phyloP scores from a whole-genome alignment of 2,113 vertebrate species.

The Procavia capensis region DNA sequence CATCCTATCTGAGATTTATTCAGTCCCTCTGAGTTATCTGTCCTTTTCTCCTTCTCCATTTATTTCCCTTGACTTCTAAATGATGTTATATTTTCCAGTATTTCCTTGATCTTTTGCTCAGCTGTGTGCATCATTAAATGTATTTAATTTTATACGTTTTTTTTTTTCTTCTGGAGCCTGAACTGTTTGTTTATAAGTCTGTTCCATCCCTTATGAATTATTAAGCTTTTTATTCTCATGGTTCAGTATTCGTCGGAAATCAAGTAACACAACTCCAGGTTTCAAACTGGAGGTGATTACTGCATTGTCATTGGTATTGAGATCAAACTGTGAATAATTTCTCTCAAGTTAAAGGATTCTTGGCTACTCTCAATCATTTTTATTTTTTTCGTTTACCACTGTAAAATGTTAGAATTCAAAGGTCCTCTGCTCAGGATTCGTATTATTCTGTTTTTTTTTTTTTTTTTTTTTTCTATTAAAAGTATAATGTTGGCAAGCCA shows the following conservation, averaged over 20 bases:
- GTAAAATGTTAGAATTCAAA: conserved; percentile 14
- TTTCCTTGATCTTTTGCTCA: conserved; percentile 73
- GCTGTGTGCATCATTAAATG: conserved; percentile 59
- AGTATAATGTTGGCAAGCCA: conserved; percentile 21
- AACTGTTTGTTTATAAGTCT: conserved; percentile 58
- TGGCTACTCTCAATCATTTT: conserved; percentile 33
- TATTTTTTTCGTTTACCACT: background rate
- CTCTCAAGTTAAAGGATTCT: conserved; percentile 9
- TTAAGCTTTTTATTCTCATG: conserved; percentile 16
- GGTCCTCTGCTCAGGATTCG: background rate
- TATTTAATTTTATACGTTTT: conserved; percentile 69
- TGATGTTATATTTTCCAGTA: conserved; percentile 58
- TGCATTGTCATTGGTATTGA: conserved; percentile 56
- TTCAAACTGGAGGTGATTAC: conserved; percentile 47
- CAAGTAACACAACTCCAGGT: background rate
- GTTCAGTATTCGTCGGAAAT: conserved; percentile 56
- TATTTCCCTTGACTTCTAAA: conserved; percentile 58
- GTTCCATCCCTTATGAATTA: background rate
- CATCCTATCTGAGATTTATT: conserved; percentile 48
- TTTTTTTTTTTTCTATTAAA: conserved; percentile 56
- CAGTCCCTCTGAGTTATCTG: conserved; percentile 61
- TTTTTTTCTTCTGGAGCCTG: background rate
- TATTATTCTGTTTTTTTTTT: conserved; percentile 45
- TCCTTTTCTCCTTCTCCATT: conserved; percentile 69
- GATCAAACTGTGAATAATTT: conserved; percentile 57